A percentile compares a stretch with the other conserved stretches of the same genome.
phyloP scores from a whole-genome alignment of 2,113 vertebrate species.

The Bos taurus region ARS-UCD2.0 NC_037334.1:66790501-66791000 shows the following conservation, averaged over 20 bases:
- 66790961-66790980: not conserved
- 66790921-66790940: not conserved
- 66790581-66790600: too few relatives aligned
- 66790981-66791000: not conserved
- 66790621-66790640: not conserved
- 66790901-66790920: not conserved
- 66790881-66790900: not conserved
- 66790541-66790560: not conserved
- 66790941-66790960: not conserved
- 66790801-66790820: not conserved
- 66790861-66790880: not conserved
- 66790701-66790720: not conserved
- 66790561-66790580: not conserved
- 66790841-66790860: not conserved
- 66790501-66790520: not conserved
- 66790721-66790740: not conserved
- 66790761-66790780: not conserved
- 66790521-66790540: not conserved
- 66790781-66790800: not conserved
- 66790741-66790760: accelerated
- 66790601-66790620: not conserved
- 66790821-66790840: not conserved
- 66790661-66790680: not conserved
- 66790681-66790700: not conserved
- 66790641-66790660: not conserved